Conservation (phyloP, 2,113 vertebrate genomes). For the Holacanthus passer region DNA sequence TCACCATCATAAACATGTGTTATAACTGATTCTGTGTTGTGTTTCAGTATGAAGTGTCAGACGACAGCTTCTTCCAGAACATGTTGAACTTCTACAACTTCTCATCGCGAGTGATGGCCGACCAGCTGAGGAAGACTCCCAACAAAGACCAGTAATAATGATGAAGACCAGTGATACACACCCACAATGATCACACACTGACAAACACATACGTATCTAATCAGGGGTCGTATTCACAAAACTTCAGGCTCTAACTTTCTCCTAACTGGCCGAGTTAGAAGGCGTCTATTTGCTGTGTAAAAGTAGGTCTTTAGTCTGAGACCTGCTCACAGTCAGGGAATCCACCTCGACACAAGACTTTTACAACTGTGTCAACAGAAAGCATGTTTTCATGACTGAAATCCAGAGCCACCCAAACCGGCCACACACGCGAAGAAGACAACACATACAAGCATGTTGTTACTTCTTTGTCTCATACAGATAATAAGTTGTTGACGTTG, state of each 20-base stretch:
- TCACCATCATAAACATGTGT: neutral
- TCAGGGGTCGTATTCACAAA: neutral
- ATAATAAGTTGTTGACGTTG: too few relatives aligned
- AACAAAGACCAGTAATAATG: constrained; percentile 95
- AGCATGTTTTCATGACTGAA: too few relatives aligned
- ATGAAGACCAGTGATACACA: constrained; percentile 78
- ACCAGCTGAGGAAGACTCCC: constrained; percentile 96
- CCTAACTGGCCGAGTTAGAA: too few relatives aligned
- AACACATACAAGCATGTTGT: too few relatives aligned
- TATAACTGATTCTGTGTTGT: neutral
- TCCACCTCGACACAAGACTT: too few relatives aligned
- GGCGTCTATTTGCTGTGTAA: too few relatives aligned
- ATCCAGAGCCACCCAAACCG: too few relatives aligned
- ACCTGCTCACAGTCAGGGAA: too few relatives aligned
- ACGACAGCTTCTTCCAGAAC: constrained; percentile 98
- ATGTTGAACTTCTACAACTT: constrained; percentile 99
- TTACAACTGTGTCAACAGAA: too few relatives aligned
- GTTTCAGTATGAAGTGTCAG: constrained; percentile 94
- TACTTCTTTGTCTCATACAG: too few relatives aligned
- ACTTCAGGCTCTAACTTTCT: neutral
- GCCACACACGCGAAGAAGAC: too few relatives aligned
- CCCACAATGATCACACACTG: neutral
- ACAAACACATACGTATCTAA: neutral
- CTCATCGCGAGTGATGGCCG: constrained; percentile 96
- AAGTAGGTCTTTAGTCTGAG: too few relatives aligned